Base-by-base conservation (phyloP, 2,888 invertebrate species). In the Thereva nobilitata region DNA sequence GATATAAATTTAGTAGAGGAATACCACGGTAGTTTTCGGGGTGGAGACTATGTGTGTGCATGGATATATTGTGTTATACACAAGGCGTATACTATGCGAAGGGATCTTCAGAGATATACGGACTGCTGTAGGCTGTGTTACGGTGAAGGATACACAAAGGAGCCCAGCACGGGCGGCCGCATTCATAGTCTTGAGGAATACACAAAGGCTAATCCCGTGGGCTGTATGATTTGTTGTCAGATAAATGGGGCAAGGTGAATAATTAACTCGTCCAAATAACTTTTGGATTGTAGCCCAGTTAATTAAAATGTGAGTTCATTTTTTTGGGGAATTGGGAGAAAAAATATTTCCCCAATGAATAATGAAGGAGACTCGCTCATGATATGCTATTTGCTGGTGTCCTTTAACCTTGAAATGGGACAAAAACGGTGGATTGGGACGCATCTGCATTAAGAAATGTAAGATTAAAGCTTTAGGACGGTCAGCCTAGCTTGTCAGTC, bases 201-300 rank as follows among this genome's bases (percentile, higher is more conserved):
- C 59, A 59, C 59, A 38, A 34, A 23, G 47, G 37, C 12, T 49
- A 59, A 59, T 59, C 59, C 49, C 59, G 10, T 12, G 59, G 59
- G 59, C 23, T 34, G 35, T 41, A 66, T 66, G 68, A 63, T 66
- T 66, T 64, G 66, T 68, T 66, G 63, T 63, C 40, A 12, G 64
- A 66, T 59, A 69, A 67, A 66, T 69, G 64, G 67, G 59, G 59
- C 67, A 57, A 59, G 66, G 53, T 69, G 68, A 69, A 69, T 69
- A 69, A 69, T 69, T 66, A 64, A 69, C 59, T 67, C 35, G 41
- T 44, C 53, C 44, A 64, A 64, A 64, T 64, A 63, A 52, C 53
- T 53, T 42, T 45, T 64, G 53, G 53, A 63, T 63, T 52, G 42
- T 41, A 52, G 34, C 23, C 23, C 34, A 52, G 63, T 63, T 63